These are phyloP conservation scores for Numida meleagris DNA, from an alignment of 2,113 vertebrate species.

Conservation along the genomic window DNA sequence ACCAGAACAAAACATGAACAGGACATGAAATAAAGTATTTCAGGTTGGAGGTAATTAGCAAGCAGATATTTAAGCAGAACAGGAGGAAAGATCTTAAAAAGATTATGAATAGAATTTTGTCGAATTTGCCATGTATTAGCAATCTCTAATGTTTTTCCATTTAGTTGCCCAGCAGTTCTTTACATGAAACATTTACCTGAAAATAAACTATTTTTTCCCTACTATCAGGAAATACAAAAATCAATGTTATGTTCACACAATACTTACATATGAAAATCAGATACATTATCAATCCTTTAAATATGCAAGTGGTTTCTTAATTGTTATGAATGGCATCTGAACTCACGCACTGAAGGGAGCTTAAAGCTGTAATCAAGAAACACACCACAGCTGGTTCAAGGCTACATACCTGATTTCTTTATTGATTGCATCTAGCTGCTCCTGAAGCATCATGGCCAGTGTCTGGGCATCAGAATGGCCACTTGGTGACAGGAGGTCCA, in stretches of 20 bases:
- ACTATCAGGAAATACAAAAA: background rate
- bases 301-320: background rate
- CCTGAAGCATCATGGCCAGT: constrained; percentile 98
- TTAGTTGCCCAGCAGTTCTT: background rate
- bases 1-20: background rate
- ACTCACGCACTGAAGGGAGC: background rate
- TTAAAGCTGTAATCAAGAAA: background rate
- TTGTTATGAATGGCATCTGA: background rate
- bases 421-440: constrained; percentile 98
- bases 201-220: background rate
- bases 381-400: background rate
- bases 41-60: background rate
- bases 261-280: background rate
- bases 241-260: background rate
- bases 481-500: constrained; percentile 95
- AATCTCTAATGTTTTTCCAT: background rate
- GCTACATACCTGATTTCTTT: constrained; percentile 93
- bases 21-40: background rate
- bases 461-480: constrained; percentile 98
- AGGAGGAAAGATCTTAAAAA: background rate
- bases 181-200: background rate
- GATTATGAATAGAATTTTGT: background rate
- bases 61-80: background rate
- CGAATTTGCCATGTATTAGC: background rate
- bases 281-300: background rate